Evolutionary conservation across 2,113 vertebrate genomes (phyloP).

Genomic region (Brevimyrus niger): DNA sequence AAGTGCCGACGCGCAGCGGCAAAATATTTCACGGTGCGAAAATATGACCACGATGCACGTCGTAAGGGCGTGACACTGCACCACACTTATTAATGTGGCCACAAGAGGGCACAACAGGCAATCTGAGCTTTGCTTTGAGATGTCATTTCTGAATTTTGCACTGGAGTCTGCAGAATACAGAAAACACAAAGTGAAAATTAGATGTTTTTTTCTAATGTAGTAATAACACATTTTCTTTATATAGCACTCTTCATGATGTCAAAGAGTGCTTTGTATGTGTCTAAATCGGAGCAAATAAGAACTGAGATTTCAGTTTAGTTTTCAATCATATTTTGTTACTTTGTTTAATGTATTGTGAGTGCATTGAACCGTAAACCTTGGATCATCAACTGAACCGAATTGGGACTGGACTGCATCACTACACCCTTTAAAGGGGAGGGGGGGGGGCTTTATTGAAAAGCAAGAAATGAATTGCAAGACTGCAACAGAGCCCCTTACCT

Average conservation of each 20-base stretch:
- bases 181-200: no score
- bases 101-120: not conserved
- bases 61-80: not conserved
- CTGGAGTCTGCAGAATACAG: not conserved
- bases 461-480: not conserved
- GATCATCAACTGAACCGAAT: not conserved
- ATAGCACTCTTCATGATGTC: no score
- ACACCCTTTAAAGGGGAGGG: not conserved
- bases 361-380: not conserved
- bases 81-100: not conserved
- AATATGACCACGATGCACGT: not conserved
- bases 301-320: not conserved
- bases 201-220: no score
- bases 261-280: no score
- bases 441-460: not conserved
- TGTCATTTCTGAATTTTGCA: not conserved
- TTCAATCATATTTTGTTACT: not conserved
- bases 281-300: not conserved
- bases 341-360: not conserved
- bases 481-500: constrained; percentile 59
- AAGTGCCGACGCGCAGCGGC: not conserved
- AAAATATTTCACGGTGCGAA: not conserved
- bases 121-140: not conserved
- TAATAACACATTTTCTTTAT: no score
- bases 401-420: not conserved